These are phyloP conservation scores for Caranx ignobilis DNA, from an alignment of 2,113 vertebrate species.

Conservation along the genomic window DNA sequence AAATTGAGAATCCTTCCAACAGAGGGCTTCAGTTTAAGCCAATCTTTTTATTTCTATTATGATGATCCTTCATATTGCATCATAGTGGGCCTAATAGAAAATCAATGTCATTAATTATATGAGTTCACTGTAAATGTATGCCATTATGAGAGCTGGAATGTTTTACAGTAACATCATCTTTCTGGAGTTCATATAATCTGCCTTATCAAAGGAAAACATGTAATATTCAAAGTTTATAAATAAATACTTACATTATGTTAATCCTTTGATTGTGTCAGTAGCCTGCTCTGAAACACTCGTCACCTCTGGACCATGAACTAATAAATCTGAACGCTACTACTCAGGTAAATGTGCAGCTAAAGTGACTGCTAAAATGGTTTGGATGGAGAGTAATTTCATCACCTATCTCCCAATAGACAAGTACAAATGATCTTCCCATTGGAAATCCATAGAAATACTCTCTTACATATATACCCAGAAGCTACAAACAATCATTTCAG, in stretches of 20 bases:
- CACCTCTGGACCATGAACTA: background rate
- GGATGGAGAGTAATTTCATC: slow-evolving; percentile 22
- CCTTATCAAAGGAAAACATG: slow-evolving; percentile 74
- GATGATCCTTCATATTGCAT: slow-evolving; percentile 59
- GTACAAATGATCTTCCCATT: slow-evolving; percentile 38
- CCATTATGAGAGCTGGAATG: slow-evolving; percentile 75
- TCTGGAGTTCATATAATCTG: slow-evolving; percentile 77
- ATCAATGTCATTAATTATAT: slow-evolving; percentile 60
- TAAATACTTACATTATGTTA: slow-evolving; percentile 70
- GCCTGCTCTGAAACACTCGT: background rate
- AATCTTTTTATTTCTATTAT: slow-evolving; percentile 34
- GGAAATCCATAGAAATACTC: background rate
- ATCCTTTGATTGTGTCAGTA: slow-evolving; percentile 50
- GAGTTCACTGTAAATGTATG: slow-evolving; percentile 73
- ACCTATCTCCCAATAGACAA: background rate
- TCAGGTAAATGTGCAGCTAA: background rate
- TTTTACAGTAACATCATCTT: slow-evolving; percentile 76
- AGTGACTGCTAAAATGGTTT: background rate
- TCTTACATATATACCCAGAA: background rate
- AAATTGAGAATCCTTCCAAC: slow-evolving; percentile 71
- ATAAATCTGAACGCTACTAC: background rate
- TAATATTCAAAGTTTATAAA: slow-evolving; percentile 78
- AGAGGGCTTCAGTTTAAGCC: slow-evolving; percentile 51
- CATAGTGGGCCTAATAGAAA: slow-evolving; percentile 65
- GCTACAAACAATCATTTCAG: background rate